A percentile compares a stretch with the other conserved stretches of the same genome.
These are phyloP conservation scores for Perizoma flavofasciatum DNA, from an alignment of 2,888 invertebrate genomes.

Conservation along the genomic window DNA sequence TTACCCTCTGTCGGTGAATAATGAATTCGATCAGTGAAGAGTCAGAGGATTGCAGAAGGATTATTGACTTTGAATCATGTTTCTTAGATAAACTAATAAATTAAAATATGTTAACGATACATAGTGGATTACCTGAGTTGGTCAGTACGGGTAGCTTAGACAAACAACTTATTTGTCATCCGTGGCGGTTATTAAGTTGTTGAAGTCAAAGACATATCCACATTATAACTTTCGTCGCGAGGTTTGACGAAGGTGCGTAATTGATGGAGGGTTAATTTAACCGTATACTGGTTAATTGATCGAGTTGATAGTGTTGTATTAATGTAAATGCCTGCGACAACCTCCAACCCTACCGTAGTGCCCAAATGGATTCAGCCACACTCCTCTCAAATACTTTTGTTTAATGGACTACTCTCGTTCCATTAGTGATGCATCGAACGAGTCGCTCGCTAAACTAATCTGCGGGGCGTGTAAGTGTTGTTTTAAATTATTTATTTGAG, in stretches of 20 bases:
- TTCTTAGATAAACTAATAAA: constrained; percentile 42
- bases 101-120: constrained; percentile 10
- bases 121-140: too few species aligned
- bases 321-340: constrained; percentile 59
- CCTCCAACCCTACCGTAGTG: constrained; percentile 54
- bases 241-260: constrained; percentile 56
- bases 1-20: constrained; percentile 81
- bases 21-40: constrained; percentile 80
- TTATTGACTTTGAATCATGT: constrained; percentile 64
- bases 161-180: neutral
- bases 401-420: constrained; percentile 58
- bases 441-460: constrained; percentile 30
- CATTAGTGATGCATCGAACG: constrained; percentile 49
- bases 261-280: constrained; percentile 75
- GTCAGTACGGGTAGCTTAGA: too few species aligned
- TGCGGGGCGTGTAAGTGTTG: constrained; percentile 37
- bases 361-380: constrained; percentile 62
- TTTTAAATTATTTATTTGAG: constrained; percentile 38
- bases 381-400: constrained; percentile 50
- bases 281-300: constrained; percentile 77
- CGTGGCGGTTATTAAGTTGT: neutral
- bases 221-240: constrained; percentile 41
- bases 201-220: constrained; percentile 52
- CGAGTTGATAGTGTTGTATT: constrained; percentile 69
- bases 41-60: constrained; percentile 70